A percentile compares a stretch with the other conserved stretches of the same genome.
phyloP scores from a whole-genome alignment of 2,113 vertebrate species.

The Ctenomys sociabilis region DNA sequence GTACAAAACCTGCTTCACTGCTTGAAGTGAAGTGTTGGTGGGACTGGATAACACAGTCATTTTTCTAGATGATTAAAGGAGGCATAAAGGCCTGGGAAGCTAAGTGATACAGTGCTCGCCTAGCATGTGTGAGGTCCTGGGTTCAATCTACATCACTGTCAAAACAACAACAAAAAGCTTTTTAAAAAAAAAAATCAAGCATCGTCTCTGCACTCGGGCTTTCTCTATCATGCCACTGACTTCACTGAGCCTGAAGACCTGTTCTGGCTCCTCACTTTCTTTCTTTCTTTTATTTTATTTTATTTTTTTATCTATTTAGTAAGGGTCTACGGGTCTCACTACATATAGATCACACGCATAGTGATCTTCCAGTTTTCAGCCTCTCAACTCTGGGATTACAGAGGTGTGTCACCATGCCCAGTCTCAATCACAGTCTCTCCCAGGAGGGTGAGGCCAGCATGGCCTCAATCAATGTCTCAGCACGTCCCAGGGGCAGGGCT shows the following conservation, averaged over 20 bases:
- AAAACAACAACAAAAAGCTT: not conserved
- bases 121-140: not conserved
- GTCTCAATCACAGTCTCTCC: too few relatives aligned
- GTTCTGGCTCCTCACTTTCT: not conserved
- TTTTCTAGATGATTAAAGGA: not conserved
- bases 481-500: too few relatives aligned
- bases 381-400: too few relatives aligned
- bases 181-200: not conserved
- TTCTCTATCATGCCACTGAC: not conserved
- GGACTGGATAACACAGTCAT: not conserved
- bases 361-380: too few relatives aligned
- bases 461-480: too few relatives aligned
- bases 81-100: not conserved
- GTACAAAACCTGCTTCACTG: not conserved
- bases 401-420: too few relatives aligned
- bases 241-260: not conserved
- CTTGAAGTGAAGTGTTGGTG: not conserved
- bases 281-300: too few relatives aligned
- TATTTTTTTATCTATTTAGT: too few relatives aligned
- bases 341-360: too few relatives aligned
- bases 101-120: not conserved
- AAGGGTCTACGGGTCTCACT: too few relatives aligned
- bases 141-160: not conserved
- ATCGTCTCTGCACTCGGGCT: not conserved
- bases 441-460: too few relatives aligned